phyloP scores from a whole-genome alignment of 2,113 vertebrate species.

The Cyanoderma ruficeps region DNA sequence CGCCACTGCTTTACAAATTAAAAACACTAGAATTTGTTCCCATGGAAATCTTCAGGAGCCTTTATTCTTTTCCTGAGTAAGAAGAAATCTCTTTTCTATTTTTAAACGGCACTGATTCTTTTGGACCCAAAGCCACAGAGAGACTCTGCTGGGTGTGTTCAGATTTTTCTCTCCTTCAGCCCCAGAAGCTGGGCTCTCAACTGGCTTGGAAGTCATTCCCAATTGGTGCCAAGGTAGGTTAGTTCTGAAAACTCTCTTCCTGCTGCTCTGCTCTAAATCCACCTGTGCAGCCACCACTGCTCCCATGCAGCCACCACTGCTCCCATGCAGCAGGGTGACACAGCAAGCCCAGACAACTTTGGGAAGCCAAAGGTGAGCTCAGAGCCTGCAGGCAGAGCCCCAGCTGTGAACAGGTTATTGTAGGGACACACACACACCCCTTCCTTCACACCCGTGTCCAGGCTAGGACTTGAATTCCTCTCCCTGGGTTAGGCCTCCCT shows the following conservation, averaged over 20 bases:
- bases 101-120: background rate
- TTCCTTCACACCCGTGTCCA: background rate
- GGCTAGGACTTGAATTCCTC: background rate
- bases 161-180: background rate
- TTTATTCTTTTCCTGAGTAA: background rate
- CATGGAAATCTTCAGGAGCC: background rate
- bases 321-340: background rate
- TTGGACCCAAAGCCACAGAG: background rate
- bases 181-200: background rate
- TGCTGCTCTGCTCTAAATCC: background rate
- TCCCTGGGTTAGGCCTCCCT: background rate
- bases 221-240: accelerated
- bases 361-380: background rate
- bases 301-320: background rate
- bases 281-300: background rate
- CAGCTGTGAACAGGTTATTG: background rate
- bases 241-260: background rate
- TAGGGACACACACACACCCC: background rate
- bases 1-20: background rate
- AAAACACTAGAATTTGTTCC: background rate
- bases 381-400: background rate
- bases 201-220: background rate
- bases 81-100: background rate
- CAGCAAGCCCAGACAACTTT: background rate
- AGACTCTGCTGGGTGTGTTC: accelerated